Base-by-base conservation (phyloP, 2,797 vertebrate genomes). In the Esox masquinongy region DNA sequence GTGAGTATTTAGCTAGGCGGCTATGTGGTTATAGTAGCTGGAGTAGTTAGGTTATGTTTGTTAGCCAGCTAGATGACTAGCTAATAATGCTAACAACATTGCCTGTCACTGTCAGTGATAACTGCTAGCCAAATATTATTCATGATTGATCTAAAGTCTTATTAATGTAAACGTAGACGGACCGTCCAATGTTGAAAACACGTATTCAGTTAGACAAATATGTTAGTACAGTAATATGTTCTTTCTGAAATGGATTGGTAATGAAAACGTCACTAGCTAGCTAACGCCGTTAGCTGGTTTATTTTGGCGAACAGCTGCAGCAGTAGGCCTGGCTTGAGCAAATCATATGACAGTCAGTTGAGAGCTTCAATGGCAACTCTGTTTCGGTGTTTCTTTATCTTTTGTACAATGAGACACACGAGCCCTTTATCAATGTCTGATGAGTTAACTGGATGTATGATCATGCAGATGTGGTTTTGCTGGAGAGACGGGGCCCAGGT, bases 401-500 rank as follows among this genome's bases (percentile, higher is more conserved):
- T 2, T n/a, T 61, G n/a, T 14, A 51, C 16, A 17, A 16, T 66
- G 1, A 26, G 4, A 26, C 11, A 61, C 56, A 61, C 7, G 8
- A 22, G 19, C 7, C 56, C 56, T 24, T 24, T 61, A 24, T 61
- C 56, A 61, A 59, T 61, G n/a, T 19, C 17, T 43, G 67, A 50
- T 50, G 19, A 49, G 7, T 70, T 16, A 11, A 63, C 43, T 51
- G 34, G 2, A 51, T 61, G 22, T 1, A 36, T 74, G 64, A 84
- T 88, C 66, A 84, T 88, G 5, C 77, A 99, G 98, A 89, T 99
- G 98, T 91, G 98, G 98, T 81, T 99, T 99, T 95, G 98, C 98
- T 83, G 98, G 98, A 85, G 98, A 99, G 93, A 97, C 95, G 22
- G 97, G 97, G 81, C 98, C 98, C 76, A 96, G 98, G 87, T 99